Base-by-base conservation (phyloP, 2,113 vertebrate species). In the Sceloporus undulatus region DNA sequence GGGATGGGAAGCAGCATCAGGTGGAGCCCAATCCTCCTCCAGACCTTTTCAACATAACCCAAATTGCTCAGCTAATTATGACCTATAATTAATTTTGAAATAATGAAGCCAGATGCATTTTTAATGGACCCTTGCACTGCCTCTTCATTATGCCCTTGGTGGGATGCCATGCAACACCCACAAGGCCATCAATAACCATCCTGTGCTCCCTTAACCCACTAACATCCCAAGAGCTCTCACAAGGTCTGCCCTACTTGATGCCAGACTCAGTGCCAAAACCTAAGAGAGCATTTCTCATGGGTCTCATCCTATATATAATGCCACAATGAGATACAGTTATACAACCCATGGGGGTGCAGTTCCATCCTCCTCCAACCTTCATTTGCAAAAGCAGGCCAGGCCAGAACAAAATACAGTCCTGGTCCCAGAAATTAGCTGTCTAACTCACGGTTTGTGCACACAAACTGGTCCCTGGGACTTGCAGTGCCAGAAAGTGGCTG, bases 351-450 rank as follows among this genome's bases (percentile, higher is more conserved):
- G 18, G 16, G 82, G 86, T 85, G 0, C 3, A 4, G 4, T 65
- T 29, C 23, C 34, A 54, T 16, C 38, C 94, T 56, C 13, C 86
- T 91, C 81, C 25, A 71, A 29, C 3, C 68, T 5, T 10, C 89
- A 71, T 84, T 86, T 89, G 89, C 66, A 90, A 94, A 96, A 93
- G 84, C 89, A 93, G 93, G 90, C 84, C 92, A 91, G 38, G 90
- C 62, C 2, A 79, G 89, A 83, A 84, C 73, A 14, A n/a, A 80
- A 87, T 2, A 88, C 18, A 38, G 83, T 56, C 85, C 40, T 82
- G 84, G 73, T 80, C 82, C 76, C 88, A 11, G 23, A 76, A 56
- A 29, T 34, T 62, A 29, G 16, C 21, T 4, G 23, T 11, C 38
- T 11, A 71, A 29, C n/a, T 71, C 68, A 71, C 1, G 6, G 68